Conservation (phyloP, 2,797 vertebrate genomes). For the Anguilla megastoma region DNA sequence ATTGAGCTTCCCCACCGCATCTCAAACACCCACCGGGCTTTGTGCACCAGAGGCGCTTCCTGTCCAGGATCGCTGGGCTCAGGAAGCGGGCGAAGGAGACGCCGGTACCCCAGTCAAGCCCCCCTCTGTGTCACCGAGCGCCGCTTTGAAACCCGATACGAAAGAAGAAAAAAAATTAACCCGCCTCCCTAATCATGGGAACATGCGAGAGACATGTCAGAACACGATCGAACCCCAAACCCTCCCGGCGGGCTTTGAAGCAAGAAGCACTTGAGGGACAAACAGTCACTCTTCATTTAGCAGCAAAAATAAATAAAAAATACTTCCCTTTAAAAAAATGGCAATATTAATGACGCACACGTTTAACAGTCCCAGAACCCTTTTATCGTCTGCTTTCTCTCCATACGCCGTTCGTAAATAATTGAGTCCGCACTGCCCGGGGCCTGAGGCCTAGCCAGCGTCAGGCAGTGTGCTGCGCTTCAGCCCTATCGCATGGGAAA, state of each 20-base stretch:
- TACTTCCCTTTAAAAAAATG: background rate
- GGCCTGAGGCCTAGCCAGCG: background rate
- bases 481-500: background rate
- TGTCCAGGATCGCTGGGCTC: background rate
- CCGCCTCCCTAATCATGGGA: background rate
- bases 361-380: background rate
- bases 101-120: background rate
- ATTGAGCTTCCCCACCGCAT: conserved; percentile 31
- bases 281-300: background rate
- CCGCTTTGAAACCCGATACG: background rate
- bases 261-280: background rate
- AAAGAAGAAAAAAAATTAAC: background rate
- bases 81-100: conserved; percentile 2
- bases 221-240: background rate
- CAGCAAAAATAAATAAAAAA: background rate
- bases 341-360: background rate
- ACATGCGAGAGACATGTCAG: background rate
- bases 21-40: conserved; percentile 29
- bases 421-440: background rate
- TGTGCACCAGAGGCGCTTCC: conserved; percentile 23
- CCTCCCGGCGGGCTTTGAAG: background rate
- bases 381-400: conserved; percentile 2
- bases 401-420: background rate
- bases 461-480: background rate
- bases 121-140: background rate